A percentile compares a stretch with the other conserved stretches of the same genome.
Evolutionary conservation across 35 echinoderm and acorn worm species (phyloP).

Genomic region (Heliocidaris erythrogramma): DNA sequence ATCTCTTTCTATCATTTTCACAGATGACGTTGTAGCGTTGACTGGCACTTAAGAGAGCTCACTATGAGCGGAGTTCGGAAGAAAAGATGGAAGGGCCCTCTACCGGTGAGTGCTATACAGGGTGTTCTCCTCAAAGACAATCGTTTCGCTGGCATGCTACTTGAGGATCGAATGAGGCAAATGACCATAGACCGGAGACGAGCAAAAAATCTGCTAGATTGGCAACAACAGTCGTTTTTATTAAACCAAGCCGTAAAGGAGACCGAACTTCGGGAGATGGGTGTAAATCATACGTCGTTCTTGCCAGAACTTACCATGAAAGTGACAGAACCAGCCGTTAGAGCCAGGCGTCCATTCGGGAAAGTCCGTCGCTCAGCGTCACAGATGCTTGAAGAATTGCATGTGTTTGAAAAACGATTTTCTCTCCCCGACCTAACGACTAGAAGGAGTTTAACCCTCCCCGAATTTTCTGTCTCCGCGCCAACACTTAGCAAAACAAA

Average conservation of each 20-base stretch:
- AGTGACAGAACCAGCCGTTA: constrained; percentile 69
- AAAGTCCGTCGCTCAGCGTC: constrained; percentile 49
- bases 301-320: constrained; percentile 90
- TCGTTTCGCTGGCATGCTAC: constrained; percentile 57
- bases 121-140: constrained; percentile 56
- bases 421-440: not conserved
- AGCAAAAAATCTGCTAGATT: constrained; percentile 62
- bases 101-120: constrained; percentile 65
- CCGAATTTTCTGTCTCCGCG: constrained; percentile 20
- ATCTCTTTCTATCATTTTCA: not conserved
- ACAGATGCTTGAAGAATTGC: constrained; percentile 56
- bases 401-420: constrained; percentile 14
- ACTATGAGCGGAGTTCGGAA: constrained; percentile 40
- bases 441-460: constrained; percentile 31
- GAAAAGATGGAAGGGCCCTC: constrained; percentile 58
- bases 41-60: not conserved
- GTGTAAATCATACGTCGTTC: constrained; percentile 76
- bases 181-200: constrained; percentile 51
- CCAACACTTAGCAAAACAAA: not conserved
- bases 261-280: constrained; percentile 83
- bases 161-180: constrained; percentile 45
- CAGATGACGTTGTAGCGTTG: not conserved
- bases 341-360: constrained; percentile 61
- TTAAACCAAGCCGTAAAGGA: constrained; percentile 79
- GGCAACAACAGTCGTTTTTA: constrained; percentile 85